Conservation (phyloP, 2,888 invertebrate species). For the Acronicta aceris region DNA sequence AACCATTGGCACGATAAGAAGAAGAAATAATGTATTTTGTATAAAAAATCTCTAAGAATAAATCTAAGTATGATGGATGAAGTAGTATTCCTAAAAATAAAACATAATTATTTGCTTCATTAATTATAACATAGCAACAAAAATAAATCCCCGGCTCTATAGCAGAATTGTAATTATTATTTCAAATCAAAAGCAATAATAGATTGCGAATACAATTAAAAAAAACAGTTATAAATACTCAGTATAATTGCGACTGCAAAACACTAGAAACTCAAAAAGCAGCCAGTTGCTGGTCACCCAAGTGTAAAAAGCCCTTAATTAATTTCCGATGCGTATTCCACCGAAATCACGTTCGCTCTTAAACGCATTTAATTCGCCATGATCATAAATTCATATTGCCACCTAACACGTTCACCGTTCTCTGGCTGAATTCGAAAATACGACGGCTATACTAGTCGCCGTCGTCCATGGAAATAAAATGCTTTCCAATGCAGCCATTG, state of each 20-base stretch:
- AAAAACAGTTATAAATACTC: constrained; percentile 22
- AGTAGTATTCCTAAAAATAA: too few relatives aligned
- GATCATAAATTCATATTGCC: constrained; percentile 86
- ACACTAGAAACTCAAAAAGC: constrained; percentile 23
- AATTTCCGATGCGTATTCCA: constrained; percentile 76
- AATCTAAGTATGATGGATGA: too few relatives aligned
- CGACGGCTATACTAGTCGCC: constrained; percentile 69
- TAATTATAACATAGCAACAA: too few relatives aligned
- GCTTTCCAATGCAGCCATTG: constrained; percentile 86
- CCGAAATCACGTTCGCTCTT: constrained; percentile 74
- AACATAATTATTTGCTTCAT: too few relatives aligned
- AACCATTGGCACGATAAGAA: too few relatives aligned
- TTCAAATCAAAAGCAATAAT: too few relatives aligned
- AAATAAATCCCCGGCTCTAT: too few relatives aligned
- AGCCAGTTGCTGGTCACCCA: constrained; percentile 56
- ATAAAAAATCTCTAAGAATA: too few relatives aligned
- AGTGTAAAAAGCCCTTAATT: constrained; percentile 78
- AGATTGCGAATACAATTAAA: too few relatives aligned
- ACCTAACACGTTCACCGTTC: constrained; percentile 79
- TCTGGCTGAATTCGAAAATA: constrained; percentile 81
- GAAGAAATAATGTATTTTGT: too few relatives aligned
- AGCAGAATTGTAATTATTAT: too few relatives aligned
- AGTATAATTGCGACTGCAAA: constrained; percentile 14
- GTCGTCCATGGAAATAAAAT: constrained; percentile 85
- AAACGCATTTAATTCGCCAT: constrained; percentile 81